phyloP scores from a whole-genome alignment of 1,140 invertebrate genomes.

The Aporrectodea caliginosa region DNA sequence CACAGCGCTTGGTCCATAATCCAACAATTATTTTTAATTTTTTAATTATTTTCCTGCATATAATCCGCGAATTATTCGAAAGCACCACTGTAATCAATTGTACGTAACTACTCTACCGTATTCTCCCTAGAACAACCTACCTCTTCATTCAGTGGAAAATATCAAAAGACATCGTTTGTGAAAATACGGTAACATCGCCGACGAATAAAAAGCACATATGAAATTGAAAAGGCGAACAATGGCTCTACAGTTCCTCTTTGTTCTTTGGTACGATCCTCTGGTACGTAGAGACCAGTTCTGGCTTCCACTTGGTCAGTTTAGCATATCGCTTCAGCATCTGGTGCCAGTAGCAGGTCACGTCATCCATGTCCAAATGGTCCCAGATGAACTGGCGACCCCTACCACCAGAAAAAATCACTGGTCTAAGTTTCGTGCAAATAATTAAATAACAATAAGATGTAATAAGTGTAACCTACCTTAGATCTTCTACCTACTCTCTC shows the following conservation, averaged over 20 bases:
- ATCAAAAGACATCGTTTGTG: too few species aligned
- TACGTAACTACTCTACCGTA: too few species aligned
- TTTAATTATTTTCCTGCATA: too few species aligned
- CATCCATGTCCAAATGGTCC: constrained; percentile 75
- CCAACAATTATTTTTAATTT: too few species aligned
- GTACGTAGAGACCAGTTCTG: background rate
- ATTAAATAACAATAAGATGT: background rate
- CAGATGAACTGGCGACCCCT: constrained; percentile 28
- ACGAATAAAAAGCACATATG: too few species aligned
- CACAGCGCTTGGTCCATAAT: too few species aligned
- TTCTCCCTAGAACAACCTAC: too few species aligned
- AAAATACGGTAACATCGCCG: too few species aligned
- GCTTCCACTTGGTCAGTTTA: constrained; percentile 66
- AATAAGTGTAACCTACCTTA: background rate
- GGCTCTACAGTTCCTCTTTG: background rate
- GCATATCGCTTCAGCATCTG: constrained; percentile 73
- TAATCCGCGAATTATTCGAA: too few species aligned
- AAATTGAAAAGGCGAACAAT: background rate
- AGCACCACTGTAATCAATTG: too few species aligned
- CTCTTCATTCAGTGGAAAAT: too few species aligned
- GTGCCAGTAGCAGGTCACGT: constrained; percentile 84
- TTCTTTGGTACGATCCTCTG: background rate
- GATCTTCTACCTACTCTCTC: background rate
- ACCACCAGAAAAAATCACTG: background rate
- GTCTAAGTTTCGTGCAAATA: background rate